phyloP scores from a whole-genome alignment of 2,113 vertebrate genomes.

The Quiscalus mexicanus region DNA sequence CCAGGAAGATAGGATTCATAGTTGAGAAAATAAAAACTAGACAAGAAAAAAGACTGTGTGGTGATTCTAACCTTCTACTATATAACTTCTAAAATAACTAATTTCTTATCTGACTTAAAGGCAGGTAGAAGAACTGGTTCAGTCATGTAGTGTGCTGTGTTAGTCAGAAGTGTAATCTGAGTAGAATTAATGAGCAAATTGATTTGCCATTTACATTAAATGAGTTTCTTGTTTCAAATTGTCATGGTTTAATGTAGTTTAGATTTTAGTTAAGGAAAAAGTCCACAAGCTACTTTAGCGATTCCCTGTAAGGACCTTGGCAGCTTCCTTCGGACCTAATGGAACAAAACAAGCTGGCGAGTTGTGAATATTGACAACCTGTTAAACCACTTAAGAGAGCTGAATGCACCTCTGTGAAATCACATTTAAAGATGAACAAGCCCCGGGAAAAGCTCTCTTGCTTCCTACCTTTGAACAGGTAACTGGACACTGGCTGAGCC shows the following conservation, averaged over 20 bases:
- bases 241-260: not conserved
- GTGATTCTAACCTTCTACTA: not conserved
- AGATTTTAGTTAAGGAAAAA: not conserved
- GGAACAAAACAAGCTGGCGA: not conserved
- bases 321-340: not conserved
- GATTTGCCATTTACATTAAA: not conserved
- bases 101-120: not conserved
- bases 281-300: not conserved
- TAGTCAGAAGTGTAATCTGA: not conserved
- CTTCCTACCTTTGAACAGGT: not conserved
- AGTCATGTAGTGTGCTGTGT: not conserved
- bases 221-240: not conserved
- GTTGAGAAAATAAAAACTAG: not conserved
- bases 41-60: not conserved
- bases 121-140: not conserved
- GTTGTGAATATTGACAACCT: not conserved
- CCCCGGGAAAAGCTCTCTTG: not conserved
- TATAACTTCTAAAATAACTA: not conserved
- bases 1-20: not conserved
- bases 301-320: not conserved
- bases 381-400: not conserved
- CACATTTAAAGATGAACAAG: not conserved
- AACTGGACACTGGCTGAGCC: not conserved
- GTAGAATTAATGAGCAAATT: conserved; percentile 3
- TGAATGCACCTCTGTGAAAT: not conserved